These are phyloP conservation scores for Leuciscus waleckii DNA, from an alignment of 2,797 vertebrate genomes.

Conservation along the genomic window DNA sequence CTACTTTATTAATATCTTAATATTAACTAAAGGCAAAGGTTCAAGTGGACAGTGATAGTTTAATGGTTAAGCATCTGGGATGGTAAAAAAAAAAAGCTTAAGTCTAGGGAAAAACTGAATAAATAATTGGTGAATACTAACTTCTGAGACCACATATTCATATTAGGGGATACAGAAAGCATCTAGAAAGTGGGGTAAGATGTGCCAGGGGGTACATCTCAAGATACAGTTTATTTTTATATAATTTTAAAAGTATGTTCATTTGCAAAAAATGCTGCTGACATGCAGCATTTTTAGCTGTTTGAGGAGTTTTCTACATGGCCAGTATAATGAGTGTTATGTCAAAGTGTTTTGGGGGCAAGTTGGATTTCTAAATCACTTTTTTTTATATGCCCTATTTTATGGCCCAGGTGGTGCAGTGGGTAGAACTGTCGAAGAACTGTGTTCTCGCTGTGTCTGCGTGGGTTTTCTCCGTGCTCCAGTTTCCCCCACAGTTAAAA, in stretches of 20 bases:
- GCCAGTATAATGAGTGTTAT: not conserved
- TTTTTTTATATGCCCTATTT: not conserved
- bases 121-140: not conserved
- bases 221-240: not conserved
- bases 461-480: not conserved
- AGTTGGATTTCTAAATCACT: not conserved
- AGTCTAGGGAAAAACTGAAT: not conserved
- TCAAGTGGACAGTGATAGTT: not conserved
- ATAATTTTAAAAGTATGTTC: slow-evolving; percentile 4
- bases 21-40: not conserved
- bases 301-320: not conserved
- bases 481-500: not conserved
- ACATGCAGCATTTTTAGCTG: slow-evolving; percentile 16
- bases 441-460: not conserved
- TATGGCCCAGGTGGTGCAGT: not conserved
- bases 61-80: not conserved
- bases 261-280: slow-evolving; percentile 26
- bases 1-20: not conserved
- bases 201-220: slow-evolving; percentile 15
- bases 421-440: not conserved
- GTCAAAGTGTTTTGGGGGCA: not conserved
- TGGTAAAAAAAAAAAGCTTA: not conserved
- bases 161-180: not conserved
- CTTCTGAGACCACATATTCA: not conserved
- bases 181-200: slow-evolving; percentile 11